These are phyloP conservation scores for Pica pica DNA, from an alignment of 2,113 vertebrate genomes.

Conservation along the genomic window DNA sequence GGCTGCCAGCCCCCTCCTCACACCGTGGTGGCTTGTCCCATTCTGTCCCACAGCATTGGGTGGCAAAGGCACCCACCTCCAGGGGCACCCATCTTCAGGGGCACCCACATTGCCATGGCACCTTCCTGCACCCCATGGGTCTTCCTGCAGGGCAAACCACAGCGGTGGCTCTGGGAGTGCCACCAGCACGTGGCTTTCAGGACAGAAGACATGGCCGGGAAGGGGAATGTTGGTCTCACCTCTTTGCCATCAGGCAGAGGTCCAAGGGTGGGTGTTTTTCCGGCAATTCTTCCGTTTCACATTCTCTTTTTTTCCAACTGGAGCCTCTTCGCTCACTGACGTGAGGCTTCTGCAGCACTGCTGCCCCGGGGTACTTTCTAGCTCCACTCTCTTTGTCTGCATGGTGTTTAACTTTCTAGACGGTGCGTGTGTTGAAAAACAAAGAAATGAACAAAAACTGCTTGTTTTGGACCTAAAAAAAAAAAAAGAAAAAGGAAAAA, in stretches of 20 bases:
- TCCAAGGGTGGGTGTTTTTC: background rate
- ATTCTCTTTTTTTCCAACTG: background rate
- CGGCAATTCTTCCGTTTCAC: background rate
- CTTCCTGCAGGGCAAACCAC: constrained; percentile 16
- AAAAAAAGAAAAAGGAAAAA: background rate
- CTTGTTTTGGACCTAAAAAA: constrained; percentile 60
- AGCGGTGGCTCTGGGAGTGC: background rate
- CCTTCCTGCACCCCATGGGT: background rate
- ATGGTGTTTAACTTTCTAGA: constrained; percentile 75
- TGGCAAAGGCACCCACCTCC: background rate
- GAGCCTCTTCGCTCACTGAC: constrained; percentile 29
- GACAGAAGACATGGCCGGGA: background rate
- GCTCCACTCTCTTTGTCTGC: constrained; percentile 75
- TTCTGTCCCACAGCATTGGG: background rate
- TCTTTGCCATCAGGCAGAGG: background rate
- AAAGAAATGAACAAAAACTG: constrained; percentile 34
- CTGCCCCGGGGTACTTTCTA: constrained; percentile 46
- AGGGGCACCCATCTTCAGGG: background rate
- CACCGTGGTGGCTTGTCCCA: background rate
- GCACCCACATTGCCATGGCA: background rate
- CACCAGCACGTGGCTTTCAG: background rate
- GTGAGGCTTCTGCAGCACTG: constrained; percentile 39
- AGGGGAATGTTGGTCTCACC: background rate
- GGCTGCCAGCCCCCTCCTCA: background rate
- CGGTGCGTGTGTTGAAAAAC: constrained; percentile 71